Conservation (phyloP, 2,888 invertebrate species). For the Dione juno region DNA sequence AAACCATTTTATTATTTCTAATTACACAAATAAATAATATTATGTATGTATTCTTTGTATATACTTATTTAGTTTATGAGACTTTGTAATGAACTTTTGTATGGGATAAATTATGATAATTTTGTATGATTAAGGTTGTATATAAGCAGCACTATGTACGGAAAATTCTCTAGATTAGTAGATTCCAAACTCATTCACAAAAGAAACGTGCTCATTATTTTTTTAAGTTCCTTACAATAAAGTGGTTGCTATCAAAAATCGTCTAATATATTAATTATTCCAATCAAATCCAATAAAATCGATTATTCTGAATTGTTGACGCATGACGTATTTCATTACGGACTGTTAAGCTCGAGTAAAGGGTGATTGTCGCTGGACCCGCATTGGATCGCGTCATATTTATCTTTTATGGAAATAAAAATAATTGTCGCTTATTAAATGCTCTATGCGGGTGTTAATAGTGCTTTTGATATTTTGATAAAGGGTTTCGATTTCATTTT, state of each 20-base stretch:
- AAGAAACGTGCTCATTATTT: no score
- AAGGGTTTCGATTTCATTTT: slow-evolving; percentile 42
- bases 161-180: no score
- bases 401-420: slow-evolving; percentile 77
- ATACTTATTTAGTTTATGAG: slow-evolving; percentile 8
- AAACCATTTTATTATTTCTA: slow-evolving; percentile 27
- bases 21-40: slow-evolving; percentile 27
- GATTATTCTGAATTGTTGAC: slow-evolving; percentile 39
- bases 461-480: slow-evolving; percentile 40
- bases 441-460: slow-evolving; percentile 69
- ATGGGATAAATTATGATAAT: background rate
- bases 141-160: no score
- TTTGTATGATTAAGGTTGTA: background rate
- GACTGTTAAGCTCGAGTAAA: slow-evolving; percentile 63
- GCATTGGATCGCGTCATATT: slow-evolving; percentile 64
- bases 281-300: slow-evolving; percentile 44
- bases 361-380: slow-evolving; percentile 78
- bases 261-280: slow-evolving; percentile 27
- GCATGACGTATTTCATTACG: slow-evolving; percentile 53
- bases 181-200: background rate
- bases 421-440: slow-evolving; percentile 78
- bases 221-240: no score
- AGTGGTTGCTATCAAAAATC: slow-evolving; percentile 11
- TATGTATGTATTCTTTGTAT: slow-evolving; percentile 21
- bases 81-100: slow-evolving; percentile 3